Conservation (phyloP, 1,140 invertebrate genomes). For the Gryllus bimaculatus region DNA sequence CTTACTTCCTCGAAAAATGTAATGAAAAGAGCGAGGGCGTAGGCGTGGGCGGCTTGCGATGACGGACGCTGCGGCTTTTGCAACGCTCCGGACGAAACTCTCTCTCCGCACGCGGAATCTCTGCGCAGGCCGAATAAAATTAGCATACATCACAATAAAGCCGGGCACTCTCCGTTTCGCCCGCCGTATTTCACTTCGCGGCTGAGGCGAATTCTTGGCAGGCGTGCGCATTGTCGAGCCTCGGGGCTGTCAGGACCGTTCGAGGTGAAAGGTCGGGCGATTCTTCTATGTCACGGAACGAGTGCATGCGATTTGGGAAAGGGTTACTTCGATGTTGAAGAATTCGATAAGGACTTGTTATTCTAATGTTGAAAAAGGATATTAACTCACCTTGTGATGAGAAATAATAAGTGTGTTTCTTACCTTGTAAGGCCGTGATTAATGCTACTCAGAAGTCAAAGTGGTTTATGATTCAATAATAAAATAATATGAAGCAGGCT, state of each 20-base stretch:
- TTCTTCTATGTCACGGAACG: not conserved
- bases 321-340: no score
- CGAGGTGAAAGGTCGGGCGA: not conserved
- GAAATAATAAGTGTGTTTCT: no score
- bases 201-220: not conserved
- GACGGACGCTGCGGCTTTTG: not conserved
- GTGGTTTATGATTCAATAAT: no score
- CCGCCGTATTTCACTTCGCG: not conserved
- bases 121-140: not conserved
- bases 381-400: no score
- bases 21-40: no score
- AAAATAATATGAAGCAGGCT: no score
- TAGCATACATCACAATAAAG: conserved; percentile 5
- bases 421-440: no score
- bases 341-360: no score
- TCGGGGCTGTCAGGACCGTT: not conserved
- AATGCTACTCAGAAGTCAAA: no score
- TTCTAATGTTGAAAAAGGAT: no score
- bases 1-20: not conserved
- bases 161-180: not conserved
- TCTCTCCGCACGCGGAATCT: not conserved
- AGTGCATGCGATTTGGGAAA: not conserved
- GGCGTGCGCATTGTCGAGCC: not conserved
- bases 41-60: no score
- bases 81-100: not conserved